Percentiles rank a stretch among this genome's conserved stretches.
Evolutionary conservation across 2,888 invertebrate genomes (phyloP).

Genomic region (Piscicola geometra): DNA sequence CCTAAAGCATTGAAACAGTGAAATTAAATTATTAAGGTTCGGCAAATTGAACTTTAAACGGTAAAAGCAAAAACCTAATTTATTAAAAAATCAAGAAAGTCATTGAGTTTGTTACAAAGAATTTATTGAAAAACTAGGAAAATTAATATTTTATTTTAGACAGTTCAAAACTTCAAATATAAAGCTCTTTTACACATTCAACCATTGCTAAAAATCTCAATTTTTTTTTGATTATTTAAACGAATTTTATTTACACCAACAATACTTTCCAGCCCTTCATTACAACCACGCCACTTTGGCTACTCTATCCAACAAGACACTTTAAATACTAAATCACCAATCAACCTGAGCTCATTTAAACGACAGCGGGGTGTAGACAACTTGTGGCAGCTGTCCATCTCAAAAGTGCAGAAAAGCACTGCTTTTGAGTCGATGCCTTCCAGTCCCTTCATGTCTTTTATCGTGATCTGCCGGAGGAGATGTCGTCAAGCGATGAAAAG

Average conservation of each 20-base stretch:
- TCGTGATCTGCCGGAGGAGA: conserved; percentile 2
- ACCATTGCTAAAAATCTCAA: too few species aligned
- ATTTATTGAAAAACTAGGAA: too few species aligned
- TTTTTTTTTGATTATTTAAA: too few species aligned
- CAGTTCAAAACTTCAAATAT: too few species aligned
- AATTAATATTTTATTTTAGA: too few species aligned
- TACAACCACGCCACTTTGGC: background rate
- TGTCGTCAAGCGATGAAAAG: background rate
- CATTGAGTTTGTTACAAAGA: too few species aligned
- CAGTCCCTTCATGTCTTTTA: conserved; percentile 28
- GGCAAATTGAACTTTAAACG: too few species aligned
- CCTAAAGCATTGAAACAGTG: too few species aligned
- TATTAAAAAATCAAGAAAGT: too few species aligned
- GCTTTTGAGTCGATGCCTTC: background rate
- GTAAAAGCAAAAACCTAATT: too few species aligned
- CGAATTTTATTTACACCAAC: background rate
- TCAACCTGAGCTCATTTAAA: background rate
- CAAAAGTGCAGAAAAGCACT: conserved; percentile 25
- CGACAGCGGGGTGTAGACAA: conserved; percentile 14
- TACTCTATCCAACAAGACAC: background rate
- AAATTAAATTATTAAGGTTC: too few species aligned
- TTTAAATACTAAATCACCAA: background rate
- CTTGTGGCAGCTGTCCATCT: conserved; percentile 24
- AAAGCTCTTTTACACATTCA: too few species aligned
- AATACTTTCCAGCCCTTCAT: background rate